phyloP scores from a whole-genome alignment of 2,113 vertebrate genomes.

The Calidris pugnax region DNA sequence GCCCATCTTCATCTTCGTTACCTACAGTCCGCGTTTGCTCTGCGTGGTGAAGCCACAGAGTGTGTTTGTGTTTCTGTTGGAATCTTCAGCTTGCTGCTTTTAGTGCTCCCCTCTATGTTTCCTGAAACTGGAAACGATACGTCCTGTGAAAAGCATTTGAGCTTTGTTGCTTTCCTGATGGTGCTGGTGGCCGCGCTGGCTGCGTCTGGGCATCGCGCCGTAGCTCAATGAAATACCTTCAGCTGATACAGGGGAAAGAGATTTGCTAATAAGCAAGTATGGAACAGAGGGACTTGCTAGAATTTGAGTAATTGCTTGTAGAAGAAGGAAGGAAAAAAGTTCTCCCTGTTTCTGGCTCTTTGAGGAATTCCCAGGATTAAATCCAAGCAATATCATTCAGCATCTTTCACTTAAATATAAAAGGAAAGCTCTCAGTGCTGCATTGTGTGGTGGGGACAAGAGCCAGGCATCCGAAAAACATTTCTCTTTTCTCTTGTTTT shows the following conservation, averaged over 20 bases:
- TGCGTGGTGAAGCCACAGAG: background rate
- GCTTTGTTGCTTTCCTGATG: background rate
- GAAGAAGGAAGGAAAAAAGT: background rate
- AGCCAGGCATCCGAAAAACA: background rate
- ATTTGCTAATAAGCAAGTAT: no score
- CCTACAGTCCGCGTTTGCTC: rapidly evolving
- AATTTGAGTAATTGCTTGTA: background rate
- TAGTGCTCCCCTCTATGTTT: background rate
- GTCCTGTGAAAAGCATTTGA: background rate
- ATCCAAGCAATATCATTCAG: background rate
- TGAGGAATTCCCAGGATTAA: background rate
- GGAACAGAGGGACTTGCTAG: background rate
- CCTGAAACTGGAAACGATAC: background rate
- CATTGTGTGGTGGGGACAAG: background rate
- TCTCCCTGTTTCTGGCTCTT: background rate
- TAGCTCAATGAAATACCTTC: background rate
- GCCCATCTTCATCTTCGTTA: rapidly evolving
- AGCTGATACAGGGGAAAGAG: background rate
- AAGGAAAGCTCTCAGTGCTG: background rate
- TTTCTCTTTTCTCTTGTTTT: background rate
- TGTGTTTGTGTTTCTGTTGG: background rate
- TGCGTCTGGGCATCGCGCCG: background rate
- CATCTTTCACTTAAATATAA: background rate
- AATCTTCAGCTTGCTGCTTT: background rate
- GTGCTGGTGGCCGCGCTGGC: background rate